phyloP scores from a whole-genome alignment of 2,888 invertebrate species.

The Rhorus exstirpatorius region DNA sequence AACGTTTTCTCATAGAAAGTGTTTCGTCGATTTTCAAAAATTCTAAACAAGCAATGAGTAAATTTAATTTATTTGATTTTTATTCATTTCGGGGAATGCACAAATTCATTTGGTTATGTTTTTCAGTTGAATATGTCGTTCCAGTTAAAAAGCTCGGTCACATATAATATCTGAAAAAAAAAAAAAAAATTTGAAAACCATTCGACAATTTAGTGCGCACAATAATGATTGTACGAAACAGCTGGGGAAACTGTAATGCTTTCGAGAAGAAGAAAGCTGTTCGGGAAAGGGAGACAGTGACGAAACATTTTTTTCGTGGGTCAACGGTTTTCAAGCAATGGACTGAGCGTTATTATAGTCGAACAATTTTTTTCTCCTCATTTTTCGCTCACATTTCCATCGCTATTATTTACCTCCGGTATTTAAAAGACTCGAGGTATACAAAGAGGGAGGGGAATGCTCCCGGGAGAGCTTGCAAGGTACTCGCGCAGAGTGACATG shows the following conservation, averaged over 20 bases:
- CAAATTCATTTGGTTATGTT: no score
- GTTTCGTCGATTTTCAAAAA: no score
- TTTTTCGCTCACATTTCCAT: slow-evolving; percentile 21
- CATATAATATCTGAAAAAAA: no score
- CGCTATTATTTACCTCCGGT: slow-evolving; percentile 39
- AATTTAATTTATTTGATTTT: no score
- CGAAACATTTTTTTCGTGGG: slow-evolving; percentile 36
- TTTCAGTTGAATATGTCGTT: no score
- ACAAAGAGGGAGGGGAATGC: slow-evolving; percentile 11
- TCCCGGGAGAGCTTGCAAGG: slow-evolving; percentile 10
- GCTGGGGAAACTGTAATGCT: slow-evolving; percentile 20
- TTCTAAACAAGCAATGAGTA: no score
- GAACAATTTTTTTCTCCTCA: slow-evolving; percentile 48
- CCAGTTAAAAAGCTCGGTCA: neutral
- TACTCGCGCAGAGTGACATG: slow-evolving; percentile 25
- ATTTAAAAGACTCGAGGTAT: slow-evolving; percentile 28
- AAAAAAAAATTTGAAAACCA: no score
- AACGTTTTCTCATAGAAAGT: no score
- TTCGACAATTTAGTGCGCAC: slow-evolving; percentile 34
- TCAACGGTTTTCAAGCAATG: slow-evolving; percentile 40
- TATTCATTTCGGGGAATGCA: no score
- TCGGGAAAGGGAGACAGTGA: neutral
- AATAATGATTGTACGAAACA: slow-evolving; percentile 36
- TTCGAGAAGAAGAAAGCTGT: neutral
- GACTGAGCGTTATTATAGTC: slow-evolving; percentile 57